Conservation (phyloP, 2,888 invertebrate species). For the Omphaloscelis lunosa region DNA sequence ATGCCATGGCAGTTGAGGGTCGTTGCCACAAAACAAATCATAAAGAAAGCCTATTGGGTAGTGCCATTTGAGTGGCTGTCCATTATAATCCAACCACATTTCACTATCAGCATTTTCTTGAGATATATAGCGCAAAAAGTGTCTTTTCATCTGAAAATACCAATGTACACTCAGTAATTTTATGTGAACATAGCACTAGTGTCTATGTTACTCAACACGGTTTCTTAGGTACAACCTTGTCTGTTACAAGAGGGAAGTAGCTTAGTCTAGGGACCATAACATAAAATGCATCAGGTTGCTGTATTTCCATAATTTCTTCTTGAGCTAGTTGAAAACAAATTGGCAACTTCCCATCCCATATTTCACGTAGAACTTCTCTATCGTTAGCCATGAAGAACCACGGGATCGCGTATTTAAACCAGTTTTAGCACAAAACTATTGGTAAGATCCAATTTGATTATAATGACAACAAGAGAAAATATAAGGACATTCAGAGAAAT, state of each 20-base stretch:
- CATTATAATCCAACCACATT: slow-evolving; percentile 98
- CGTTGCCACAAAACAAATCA: slow-evolving; percentile 93
- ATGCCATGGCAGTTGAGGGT: slow-evolving; percentile 96
- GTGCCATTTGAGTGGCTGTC: slow-evolving; percentile 97
- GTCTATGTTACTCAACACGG: neutral
- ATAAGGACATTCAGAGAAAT: neutral
- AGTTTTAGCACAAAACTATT: slow-evolving; percentile 11
- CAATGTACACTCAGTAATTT: neutral
- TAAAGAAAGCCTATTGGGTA: slow-evolving; percentile 97
- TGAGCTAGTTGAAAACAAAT: slow-evolving; percentile 97
- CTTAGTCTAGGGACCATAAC: slow-evolving; percentile 98
- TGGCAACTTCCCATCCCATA: slow-evolving; percentile 99
- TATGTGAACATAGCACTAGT: neutral
- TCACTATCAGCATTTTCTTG: slow-evolving; percentile 95
- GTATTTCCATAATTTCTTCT: slow-evolving; percentile 96
- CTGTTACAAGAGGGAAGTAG: slow-evolving; percentile 98
- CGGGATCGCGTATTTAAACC: neutral
- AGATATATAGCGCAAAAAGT: slow-evolving; percentile 95
- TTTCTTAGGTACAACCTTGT: slow-evolving; percentile 92
- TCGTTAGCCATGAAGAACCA: slow-evolving; percentile 95
- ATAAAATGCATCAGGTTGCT: slow-evolving; percentile 97
- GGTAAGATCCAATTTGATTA: neutral
- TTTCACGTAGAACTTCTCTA: slow-evolving; percentile 97
- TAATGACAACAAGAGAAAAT: slow-evolving; percentile 1
- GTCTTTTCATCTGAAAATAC: slow-evolving; percentile 94